Evolutionary conservation across 2,113 vertebrate species (phyloP).

Genomic region (Ochotona princeps): DNA sequence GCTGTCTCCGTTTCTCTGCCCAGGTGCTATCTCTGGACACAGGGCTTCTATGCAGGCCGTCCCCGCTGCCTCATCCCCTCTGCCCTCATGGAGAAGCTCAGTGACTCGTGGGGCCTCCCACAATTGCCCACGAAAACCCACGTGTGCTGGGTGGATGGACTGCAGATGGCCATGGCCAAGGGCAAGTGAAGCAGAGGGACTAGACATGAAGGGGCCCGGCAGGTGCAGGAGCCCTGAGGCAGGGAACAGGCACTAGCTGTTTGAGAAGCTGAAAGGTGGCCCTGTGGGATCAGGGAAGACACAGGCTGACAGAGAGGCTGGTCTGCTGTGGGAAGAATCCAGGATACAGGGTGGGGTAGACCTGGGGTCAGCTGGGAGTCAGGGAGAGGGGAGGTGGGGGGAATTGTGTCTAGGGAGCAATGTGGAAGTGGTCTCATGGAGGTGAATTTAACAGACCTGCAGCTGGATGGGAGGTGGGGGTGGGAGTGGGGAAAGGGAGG

Average conservation of each 20-base stretch:
- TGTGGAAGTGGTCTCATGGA: too few relatives aligned
- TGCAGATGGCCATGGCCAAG: neutral
- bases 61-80: neutral
- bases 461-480: neutral
- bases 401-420: neutral
- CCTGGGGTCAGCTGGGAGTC: too few relatives aligned
- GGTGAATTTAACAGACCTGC: neutral
- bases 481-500: neutral
- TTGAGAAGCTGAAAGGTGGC: neutral
- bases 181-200: neutral
- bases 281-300: neutral
- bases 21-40: neutral
- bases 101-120: neutral
- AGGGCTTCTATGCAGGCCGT: neutral
- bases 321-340: too few relatives aligned
- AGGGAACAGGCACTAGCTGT: neutral
- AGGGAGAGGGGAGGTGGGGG: neutral
- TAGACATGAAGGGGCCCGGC: neutral
- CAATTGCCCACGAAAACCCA: too few relatives aligned
- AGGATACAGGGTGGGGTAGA: accelerated
- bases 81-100: neutral
- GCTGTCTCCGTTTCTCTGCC: neutral
- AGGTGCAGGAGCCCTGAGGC: neutral
- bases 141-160: neutral
- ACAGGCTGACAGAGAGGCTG: neutral